Percentiles rank a stretch among this genome's conserved stretches.
Conservation (phyloP, 2,797 vertebrate genomes). For the Melanotaenia maccullochi region DNA sequence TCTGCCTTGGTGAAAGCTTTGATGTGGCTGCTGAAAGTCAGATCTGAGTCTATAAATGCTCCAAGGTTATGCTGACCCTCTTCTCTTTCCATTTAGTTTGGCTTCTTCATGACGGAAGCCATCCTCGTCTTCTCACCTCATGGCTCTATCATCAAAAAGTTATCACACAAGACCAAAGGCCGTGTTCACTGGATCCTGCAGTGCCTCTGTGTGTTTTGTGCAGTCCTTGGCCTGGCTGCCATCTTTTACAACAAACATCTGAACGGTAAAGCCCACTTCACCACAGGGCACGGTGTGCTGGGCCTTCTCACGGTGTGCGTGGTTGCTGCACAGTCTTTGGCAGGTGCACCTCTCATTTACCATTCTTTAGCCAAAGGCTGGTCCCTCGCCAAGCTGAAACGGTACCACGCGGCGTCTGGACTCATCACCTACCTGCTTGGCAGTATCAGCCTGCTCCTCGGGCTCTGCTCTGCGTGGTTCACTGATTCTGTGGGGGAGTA, state of each 20-base stretch:
- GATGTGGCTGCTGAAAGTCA: too few relatives aligned
- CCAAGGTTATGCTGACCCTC: background rate
- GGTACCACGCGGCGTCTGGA: slow-evolving; percentile 92
- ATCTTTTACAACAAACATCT: slow-evolving; percentile 92
- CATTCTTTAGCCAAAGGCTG: slow-evolving; percentile 90
- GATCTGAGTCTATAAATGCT: too few relatives aligned
- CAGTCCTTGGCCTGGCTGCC: slow-evolving; percentile 84
- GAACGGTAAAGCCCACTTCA: slow-evolving; percentile 89
- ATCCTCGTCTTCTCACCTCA: slow-evolving; percentile 92
- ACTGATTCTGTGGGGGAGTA: slow-evolving; percentile 76
- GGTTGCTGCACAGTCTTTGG: slow-evolving; percentile 82
- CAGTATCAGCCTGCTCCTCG: slow-evolving; percentile 88
- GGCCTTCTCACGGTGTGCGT: slow-evolving; percentile 87
- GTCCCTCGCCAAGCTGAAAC: slow-evolving; percentile 92
- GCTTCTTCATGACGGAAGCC: slow-evolving; percentile 95
- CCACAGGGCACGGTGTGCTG: slow-evolving; percentile 90
- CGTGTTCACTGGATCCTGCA: slow-evolving; percentile 93
- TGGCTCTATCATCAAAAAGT: slow-evolving; percentile 83
- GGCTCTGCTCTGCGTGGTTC: slow-evolving; percentile 93
- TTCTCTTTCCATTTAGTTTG: slow-evolving; percentile 84
- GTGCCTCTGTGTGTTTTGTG: slow-evolving; percentile 85
- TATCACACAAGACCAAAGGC: slow-evolving; percentile 88
- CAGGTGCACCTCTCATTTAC: slow-evolving; percentile 88
- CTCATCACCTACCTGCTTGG: slow-evolving; percentile 91
- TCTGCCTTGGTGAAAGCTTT: background rate